A percentile compares a stretch with the other conserved stretches of the same genome.
phyloP scores from a whole-genome alignment of 2,888 invertebrate species.

The Halocaridina rubra region DNA sequence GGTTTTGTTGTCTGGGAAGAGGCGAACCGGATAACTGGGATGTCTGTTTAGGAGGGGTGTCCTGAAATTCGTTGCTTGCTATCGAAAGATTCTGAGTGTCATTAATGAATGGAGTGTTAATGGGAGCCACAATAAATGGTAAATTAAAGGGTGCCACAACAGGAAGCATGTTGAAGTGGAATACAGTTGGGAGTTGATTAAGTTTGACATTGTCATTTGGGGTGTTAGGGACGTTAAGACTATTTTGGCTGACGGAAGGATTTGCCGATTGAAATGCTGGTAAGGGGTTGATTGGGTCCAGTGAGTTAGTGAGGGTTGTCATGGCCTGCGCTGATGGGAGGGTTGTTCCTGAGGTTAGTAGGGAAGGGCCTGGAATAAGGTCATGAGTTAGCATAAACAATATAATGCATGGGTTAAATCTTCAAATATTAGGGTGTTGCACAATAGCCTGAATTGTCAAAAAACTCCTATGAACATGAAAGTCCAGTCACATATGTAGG shows the following conservation, averaged over 20 bases:
- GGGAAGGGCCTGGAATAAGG: conserved; percentile 30
- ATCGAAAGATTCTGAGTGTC: background rate
- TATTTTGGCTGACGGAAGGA: background rate
- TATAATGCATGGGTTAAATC: no score
- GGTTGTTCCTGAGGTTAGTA: conserved; percentile 4
- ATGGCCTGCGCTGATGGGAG: background rate
- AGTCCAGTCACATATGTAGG: background rate
- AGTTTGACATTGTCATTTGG: background rate
- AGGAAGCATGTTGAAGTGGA: background rate
- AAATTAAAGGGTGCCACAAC: background rate
- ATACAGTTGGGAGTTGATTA: background rate
- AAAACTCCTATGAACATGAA: background rate
- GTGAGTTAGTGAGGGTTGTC: conserved; percentile 23
- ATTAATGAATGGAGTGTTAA: background rate
- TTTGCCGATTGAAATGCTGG: background rate
- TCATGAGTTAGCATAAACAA: background rate
- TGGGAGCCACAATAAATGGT: conserved; percentile 29
- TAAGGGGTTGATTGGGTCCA: conserved; percentile 1
- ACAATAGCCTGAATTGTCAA: background rate
- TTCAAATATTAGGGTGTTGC: no score
- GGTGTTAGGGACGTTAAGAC: background rate
- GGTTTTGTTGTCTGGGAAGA: conserved; percentile 6
- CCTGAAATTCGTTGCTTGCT: background rate
- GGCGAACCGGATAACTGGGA: no score
- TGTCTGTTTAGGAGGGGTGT: no score